phyloP scores from a whole-genome alignment of 2,888 invertebrate genomes.

The Hypselothyrea guttata region DNA sequence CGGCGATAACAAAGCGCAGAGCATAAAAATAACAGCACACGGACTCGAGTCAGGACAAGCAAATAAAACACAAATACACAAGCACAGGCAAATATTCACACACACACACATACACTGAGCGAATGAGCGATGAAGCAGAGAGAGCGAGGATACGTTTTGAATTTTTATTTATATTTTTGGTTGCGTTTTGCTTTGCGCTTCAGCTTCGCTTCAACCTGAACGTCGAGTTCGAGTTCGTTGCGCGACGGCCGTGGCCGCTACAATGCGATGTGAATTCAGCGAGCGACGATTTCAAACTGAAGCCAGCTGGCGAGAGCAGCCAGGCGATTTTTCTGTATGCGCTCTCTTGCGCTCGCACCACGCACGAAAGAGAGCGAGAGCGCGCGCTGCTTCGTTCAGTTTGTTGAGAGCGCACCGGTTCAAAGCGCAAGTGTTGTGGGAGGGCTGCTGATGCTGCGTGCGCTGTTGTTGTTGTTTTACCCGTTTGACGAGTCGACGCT shows the following conservation, averaged over 20 bases:
- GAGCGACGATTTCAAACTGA: slow-evolving; percentile 78
- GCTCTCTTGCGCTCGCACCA: slow-evolving; percentile 11
- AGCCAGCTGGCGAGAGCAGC: slow-evolving; percentile 27
- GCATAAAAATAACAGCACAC: not conserved
- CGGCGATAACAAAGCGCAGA: slow-evolving; percentile 17
- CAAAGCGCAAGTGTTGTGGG: slow-evolving; percentile 66
- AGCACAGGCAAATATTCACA: slow-evolving; percentile 10
- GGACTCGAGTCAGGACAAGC: slow-evolving; percentile 32
- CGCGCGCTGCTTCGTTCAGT: slow-evolving; percentile 33
- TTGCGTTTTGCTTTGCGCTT: slow-evolving; percentile 28
- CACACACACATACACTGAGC: slow-evolving; percentile 26
- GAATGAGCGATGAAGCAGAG: slow-evolving; percentile 32
- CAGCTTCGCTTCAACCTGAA: slow-evolving; percentile 28
- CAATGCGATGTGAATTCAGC: slow-evolving; percentile 64
- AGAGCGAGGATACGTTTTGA: not conserved
- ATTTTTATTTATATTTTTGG: slow-evolving; percentile 17
- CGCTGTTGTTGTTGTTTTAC: slow-evolving; percentile 50
- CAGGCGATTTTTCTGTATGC: slow-evolving; percentile 34
- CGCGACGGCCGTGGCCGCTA: slow-evolving; percentile 58
- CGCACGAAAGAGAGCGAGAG: slow-evolving; percentile 4
- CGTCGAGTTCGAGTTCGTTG: slow-evolving; percentile 48
- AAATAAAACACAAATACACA: slow-evolving; percentile 18
- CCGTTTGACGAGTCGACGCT: slow-evolving; percentile 45
- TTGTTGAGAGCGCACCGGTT: slow-evolving; percentile 23
- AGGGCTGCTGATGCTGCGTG: slow-evolving; percentile 53